These are phyloP conservation scores for Polypedilum pembai DNA, from an alignment of 1,140 invertebrate species.

Conservation along the genomic window DNA sequence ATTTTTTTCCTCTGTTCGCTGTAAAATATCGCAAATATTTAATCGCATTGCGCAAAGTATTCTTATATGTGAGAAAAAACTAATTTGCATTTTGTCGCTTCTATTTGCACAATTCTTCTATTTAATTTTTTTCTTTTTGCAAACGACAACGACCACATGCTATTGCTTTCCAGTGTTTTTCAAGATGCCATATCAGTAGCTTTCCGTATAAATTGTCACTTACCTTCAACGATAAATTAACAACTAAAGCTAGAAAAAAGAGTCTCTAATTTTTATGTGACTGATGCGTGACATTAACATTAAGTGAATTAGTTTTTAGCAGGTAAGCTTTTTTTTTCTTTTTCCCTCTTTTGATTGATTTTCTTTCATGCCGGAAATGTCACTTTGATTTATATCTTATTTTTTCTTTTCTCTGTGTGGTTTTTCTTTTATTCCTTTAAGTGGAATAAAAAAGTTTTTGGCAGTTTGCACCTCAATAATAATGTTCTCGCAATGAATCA, in stretches of 20 bases:
- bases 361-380: constrained; percentile 8
- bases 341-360: not conserved
- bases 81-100: too few species aligned
- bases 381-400: constrained; percentile 19
- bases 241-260: not conserved
- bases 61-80: too few species aligned
- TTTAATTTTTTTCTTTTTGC: too few species aligned
- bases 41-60: too few species aligned
- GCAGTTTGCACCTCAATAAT: not conserved
- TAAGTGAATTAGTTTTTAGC: not conserved
- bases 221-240: not conserved
- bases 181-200: constrained; percentile 4
- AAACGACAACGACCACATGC: not conserved
- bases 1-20: too few species aligned
- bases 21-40: too few species aligned
- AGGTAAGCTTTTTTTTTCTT: not conserved
- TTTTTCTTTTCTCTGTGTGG: not conserved
- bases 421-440: not conserved
- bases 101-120: too few species aligned
- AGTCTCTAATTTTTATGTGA: not conserved
- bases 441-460: not conserved
- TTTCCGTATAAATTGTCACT: not conserved
- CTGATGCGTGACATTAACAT: not conserved
- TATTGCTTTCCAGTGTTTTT: not conserved
- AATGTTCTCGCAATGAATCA: not conserved